Evolutionary conservation across 2,113 vertebrate genomes (phyloP), one percentile per base, ranked within the genome.

Genomic region (Prunella himalayana): DNA sequence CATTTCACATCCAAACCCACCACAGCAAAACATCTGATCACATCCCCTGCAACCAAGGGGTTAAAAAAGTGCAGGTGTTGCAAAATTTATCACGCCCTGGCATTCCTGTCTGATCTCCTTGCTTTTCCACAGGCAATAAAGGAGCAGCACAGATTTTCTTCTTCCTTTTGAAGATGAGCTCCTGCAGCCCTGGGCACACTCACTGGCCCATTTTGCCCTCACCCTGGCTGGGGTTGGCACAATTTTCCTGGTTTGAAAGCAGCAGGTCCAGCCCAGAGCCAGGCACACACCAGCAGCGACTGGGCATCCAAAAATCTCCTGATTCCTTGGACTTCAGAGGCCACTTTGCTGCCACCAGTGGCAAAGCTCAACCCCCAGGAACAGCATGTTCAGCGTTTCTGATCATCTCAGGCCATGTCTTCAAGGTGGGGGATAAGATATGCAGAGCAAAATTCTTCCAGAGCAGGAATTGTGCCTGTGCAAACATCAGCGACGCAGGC

Each of bases 401-500:
- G 12, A 39, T 56, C 75, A 71, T n/a, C 71, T 57, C 57, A 71
- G 78, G 3, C 28, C 33, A 0, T 6, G 9, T 45, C 42, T 76
- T 71, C 92, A 45, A 79, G 70, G 64, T 45, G 33, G 60, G 47
- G 60, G 47, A 64, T 41, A 10, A 89, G 66, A 82, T 41, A 56
- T 31, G 61, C 71, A 80, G 31, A 88, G 50, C 7, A 28, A 17
- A 68, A 61, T 1, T 49, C 57, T 65, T 33, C 69, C 66, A 3
- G 6, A 65, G 37, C 0, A 42, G 64, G 90, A 88, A 57, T 37
- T 68, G 54, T 88, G 66, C 59, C 82, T 88, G 75, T 82, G 92
- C 85, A 76, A 53, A 57, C 8, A 93, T 94, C n/a, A 94, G 90
- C 5, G 13, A 90, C 90, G 77, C 96, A 50, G 79, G 90, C 51